A percentile compares a stretch with the other conserved stretches of the same genome.
phyloP scores from a whole-genome alignment of 1,140 invertebrate genomes.

The Macrostomum lignano region DNA sequence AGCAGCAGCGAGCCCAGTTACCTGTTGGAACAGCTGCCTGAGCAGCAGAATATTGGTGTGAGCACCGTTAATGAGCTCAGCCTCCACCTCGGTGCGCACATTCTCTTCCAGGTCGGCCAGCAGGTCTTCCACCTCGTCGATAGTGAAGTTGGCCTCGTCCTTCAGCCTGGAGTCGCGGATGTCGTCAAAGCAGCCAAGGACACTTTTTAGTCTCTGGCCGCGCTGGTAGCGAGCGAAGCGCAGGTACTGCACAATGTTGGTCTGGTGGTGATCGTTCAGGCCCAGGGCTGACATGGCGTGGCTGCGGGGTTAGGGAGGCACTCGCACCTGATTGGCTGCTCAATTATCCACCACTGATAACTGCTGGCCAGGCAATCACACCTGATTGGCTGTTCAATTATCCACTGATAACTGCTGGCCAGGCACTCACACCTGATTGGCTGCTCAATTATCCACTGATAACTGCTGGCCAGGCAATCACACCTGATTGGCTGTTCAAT shows the following conservation, averaged over 20 bases:
- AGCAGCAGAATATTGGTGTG: slow-evolving; percentile 34
- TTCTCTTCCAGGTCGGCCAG: slow-evolving; percentile 28
- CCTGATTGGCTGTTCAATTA: too few species aligned
- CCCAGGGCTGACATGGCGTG: too few species aligned
- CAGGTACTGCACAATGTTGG: slow-evolving; percentile 29
- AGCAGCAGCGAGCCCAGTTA: too few species aligned
- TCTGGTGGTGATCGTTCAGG: slow-evolving; percentile 31
- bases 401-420: too few species aligned
- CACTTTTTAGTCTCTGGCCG: slow-evolving; percentile 18
- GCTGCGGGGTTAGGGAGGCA: too few species aligned
- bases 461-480: too few species aligned
- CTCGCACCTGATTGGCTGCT: too few species aligned
- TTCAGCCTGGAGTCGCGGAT: slow-evolving; percentile 29
- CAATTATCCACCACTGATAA: too few species aligned
- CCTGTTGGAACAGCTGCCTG: slow-evolving; percentile 31
- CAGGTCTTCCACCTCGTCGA: slow-evolving; percentile 34
- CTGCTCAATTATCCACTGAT: too few species aligned
- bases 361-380: too few species aligned
- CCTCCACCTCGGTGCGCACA: slow-evolving; percentile 32
- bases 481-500: too few species aligned
- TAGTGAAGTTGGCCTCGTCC: slow-evolving; percentile 33
- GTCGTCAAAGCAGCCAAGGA: slow-evolving; percentile 29
- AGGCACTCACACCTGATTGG: too few species aligned
- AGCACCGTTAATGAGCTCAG: slow-evolving; percentile 32
- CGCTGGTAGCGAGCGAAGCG: slow-evolving; percentile 31